phyloP scores from a whole-genome alignment of 2,113 vertebrate species.

The Harpagus bidentatus region DNA sequence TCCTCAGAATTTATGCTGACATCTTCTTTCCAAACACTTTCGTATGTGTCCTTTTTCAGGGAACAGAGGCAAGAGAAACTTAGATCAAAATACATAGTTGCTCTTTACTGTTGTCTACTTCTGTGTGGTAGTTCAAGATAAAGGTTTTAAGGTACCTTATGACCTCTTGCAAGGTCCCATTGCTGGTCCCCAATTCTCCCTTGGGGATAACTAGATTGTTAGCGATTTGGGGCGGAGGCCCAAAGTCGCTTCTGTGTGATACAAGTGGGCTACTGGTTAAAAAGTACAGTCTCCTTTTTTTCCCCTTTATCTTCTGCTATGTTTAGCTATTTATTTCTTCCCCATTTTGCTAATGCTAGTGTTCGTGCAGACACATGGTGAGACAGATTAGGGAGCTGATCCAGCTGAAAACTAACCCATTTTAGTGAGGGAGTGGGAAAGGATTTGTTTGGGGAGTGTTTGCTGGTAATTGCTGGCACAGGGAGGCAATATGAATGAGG shows the following conservation, averaged over 20 bases:
- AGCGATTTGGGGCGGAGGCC: background rate
- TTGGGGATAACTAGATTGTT: background rate
- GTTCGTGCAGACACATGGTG: conserved; percentile 19
- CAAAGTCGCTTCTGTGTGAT: background rate
- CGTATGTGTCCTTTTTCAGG: background rate
- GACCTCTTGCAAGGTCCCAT: background rate
- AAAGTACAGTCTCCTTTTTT: background rate
- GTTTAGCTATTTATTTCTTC: conserved; percentile 33
- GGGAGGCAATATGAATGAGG: background rate
- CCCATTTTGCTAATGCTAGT: conserved; percentile 32
- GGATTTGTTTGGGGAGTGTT: conserved; percentile 8
- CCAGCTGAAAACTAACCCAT: conserved; percentile 43
- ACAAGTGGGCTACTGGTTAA: background rate
- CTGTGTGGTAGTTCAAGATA: background rate
- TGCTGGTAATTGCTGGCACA: background rate
- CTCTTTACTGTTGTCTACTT: background rate
- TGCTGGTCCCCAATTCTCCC: background rate
- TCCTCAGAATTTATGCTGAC: background rate
- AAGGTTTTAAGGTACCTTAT: background rate
- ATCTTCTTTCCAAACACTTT: background rate
- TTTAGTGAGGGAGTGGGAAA: conserved; percentile 3
- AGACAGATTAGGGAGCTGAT: conserved; percentile 48
- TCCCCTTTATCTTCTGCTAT: background rate
- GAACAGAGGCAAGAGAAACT: background rate
- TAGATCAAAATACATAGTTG: background rate